Evolutionary conservation across 2,888 invertebrate genomes (phyloP), one percentile per base, ranked within the genome.

Genomic region (Laothoe populi): DNA sequence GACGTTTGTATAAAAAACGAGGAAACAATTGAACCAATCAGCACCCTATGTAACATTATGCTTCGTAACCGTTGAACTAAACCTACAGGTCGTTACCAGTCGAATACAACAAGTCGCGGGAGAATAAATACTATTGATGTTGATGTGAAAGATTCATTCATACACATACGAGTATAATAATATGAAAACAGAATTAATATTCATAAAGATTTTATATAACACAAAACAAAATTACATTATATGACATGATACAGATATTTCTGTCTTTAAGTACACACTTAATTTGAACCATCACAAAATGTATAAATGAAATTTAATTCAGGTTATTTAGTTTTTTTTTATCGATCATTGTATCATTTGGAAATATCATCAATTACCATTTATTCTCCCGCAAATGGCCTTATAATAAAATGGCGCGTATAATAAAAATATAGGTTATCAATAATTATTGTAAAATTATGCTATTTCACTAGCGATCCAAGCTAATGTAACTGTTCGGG

Each of bases 391-490:
- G 49, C 40, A 62, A 42, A 26, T 63, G 48, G 45, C 45, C 67
- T 66, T 64, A 66, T 53, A 57, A 63, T 63, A 63, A 60, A 58
- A 65, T 65, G 66, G 64, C 68, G 63, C 57, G 46, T 60, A 60
- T 46, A 63, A 35, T 62, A 60, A 63, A 48, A 63, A 57, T 60
- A 48, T 48, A 48, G 46, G 19, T 60, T 48, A 48, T 48, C 16
- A 48, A 48, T 48, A 60, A 60, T 60, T 38, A 79, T 79, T 83
- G 82, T 85, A 83, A 84, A 81, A 84, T 83, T 83, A 87, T 83
- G 84, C 81, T 87, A 85, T 83, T 75, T 23, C 81, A 82, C 88
- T 87, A 88, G 88, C 89, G 87, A 84, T 83, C 86, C 82, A 87
- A 85, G 82, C 86, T 86, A 80, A 81, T 81, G 86, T 82, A 86